These are phyloP conservation scores for Cranoglanis bouderius DNA, from an alignment of 2,113 vertebrate genomes.

Conservation along the genomic window DNA sequence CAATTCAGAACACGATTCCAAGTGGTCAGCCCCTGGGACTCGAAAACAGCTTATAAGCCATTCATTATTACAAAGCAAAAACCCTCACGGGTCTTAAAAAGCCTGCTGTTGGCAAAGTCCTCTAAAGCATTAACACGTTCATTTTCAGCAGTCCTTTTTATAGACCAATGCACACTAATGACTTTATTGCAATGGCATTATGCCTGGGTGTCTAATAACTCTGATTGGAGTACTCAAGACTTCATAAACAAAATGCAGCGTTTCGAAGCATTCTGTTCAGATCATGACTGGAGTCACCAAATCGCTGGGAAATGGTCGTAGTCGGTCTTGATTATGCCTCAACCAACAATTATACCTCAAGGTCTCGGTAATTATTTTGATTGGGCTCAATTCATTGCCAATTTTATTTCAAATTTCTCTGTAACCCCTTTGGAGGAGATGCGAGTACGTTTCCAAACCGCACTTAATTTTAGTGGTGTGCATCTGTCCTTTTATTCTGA, in stretches of 20 bases:
- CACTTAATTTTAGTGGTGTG: background rate
- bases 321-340: background rate
- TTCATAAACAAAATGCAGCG: background rate
- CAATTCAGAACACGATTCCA: background rate
- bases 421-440: background rate
- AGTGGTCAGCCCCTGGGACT: background rate
- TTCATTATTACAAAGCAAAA: slow-evolving; percentile 24
- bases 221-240: slow-evolving; percentile 1
- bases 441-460: background rate
- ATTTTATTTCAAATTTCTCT: background rate
- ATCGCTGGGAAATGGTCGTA: background rate
- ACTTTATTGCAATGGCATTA: background rate
- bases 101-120: background rate
- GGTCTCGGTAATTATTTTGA: background rate
- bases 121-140: background rate
- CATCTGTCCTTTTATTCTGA: background rate
- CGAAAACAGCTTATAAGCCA: slow-evolving; percentile 11
- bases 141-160: slow-evolving; percentile 18
- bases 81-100: background rate
- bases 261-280: background rate
- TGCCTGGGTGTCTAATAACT: slow-evolving; percentile 8
- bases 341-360: background rate
- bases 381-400: background rate
- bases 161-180: slow-evolving; percentile 7
- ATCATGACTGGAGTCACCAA: background rate